Percentiles rank a stretch among this genome's conserved stretches.
These are phyloP conservation scores for Chaetodon trifasciatus DNA, from an alignment of 2,797 vertebrate species.

Conservation along the genomic window DNA sequence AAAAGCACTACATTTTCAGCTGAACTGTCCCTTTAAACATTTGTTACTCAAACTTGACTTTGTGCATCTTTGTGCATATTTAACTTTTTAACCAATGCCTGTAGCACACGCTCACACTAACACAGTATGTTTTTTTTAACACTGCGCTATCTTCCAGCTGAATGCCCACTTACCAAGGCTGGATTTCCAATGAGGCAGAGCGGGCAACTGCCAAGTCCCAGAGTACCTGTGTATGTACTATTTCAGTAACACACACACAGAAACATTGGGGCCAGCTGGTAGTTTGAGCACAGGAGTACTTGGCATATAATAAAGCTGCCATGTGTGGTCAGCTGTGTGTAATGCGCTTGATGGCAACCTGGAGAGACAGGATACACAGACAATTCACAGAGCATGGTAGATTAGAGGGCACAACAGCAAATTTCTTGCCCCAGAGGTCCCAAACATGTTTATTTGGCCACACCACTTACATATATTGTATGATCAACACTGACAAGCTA, in stretches of 20 bases:
- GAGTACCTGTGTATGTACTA: background rate
- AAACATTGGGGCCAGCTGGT: background rate
- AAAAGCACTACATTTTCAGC: background rate
- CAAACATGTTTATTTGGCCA: background rate
- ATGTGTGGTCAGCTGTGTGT: background rate
- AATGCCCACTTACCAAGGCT: background rate
- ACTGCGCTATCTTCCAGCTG: background rate
- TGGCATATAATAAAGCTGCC: background rate
- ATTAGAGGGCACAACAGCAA: background rate
- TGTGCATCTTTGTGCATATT: background rate
- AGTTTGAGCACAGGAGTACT: background rate
- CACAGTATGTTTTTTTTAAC: background rate
- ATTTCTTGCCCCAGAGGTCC: background rate
- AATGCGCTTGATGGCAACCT: background rate
- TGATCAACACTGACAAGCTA: background rate
- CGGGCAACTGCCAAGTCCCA: background rate
- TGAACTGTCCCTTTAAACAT: background rate
- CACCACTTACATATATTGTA: background rate
- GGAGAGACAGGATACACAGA: background rate
- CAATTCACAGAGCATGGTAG: background rate
- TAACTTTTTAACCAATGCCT: background rate
- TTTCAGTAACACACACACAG: conserved; percentile 1
- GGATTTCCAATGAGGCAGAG: background rate
- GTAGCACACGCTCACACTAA: background rate
- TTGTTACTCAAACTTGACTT: background rate